Percentiles rank a stretch among this genome's conserved stretches.
Conservation (phyloP, 2,888 invertebrate species). For the Dryobotodes eremita region DNA sequence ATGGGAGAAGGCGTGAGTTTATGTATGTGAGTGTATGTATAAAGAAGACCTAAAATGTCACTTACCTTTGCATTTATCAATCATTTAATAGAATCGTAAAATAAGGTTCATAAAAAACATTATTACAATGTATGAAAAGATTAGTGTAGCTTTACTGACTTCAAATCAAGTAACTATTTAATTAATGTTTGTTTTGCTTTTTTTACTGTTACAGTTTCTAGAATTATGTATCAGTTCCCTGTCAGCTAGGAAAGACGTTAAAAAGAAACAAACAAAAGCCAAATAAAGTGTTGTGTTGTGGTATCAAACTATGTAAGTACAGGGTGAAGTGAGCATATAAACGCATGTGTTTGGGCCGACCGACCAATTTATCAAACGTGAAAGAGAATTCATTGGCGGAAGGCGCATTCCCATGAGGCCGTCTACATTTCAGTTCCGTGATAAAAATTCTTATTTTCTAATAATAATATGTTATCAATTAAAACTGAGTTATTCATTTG, state of each 20-base stretch:
- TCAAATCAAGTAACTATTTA: neutral
- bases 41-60: neutral
- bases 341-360: neutral
- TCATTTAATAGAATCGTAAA: neutral
- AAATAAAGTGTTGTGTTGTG: neutral
- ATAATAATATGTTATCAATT: neutral
- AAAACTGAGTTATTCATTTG: neutral
- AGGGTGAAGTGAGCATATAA: neutral
- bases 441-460: neutral
- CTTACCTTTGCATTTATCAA: neutral
- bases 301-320: conserved; percentile 6
- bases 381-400: conserved; percentile 4
- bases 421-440: neutral
- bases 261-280: neutral
- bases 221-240: neutral
- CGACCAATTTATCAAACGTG: conserved; percentile 1
- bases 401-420: neutral
- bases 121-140: neutral
- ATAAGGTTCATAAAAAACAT: neutral
- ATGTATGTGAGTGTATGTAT: too few species aligned
- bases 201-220: neutral
- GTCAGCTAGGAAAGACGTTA: neutral
- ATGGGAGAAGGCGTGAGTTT: too few species aligned
- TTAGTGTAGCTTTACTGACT: neutral
- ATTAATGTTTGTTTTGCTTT: neutral